Evolutionary conservation across 1,140 invertebrate genomes (phyloP).

Genomic region (Bicyclus anynana): DNA sequence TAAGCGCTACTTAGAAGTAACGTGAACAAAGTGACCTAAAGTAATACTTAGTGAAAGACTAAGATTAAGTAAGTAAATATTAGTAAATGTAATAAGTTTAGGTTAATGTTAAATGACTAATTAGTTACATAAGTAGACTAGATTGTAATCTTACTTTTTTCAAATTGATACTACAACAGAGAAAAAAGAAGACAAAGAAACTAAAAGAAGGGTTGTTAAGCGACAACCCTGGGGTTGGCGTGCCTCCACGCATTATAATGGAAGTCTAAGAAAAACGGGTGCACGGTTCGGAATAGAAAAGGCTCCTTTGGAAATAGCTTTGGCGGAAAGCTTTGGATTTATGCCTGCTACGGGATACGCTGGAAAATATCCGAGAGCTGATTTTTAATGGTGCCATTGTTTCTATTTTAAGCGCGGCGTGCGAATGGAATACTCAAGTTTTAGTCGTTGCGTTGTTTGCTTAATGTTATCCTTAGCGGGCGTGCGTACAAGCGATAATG

Average conservation of each 20-base stretch:
- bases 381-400: conserved; percentile 75
- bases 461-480: conserved; percentile 40
- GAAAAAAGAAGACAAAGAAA: too few relatives aligned
- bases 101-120: too few relatives aligned
- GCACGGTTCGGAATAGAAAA: conserved; percentile 74
- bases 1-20: too few relatives aligned
- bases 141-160: too few relatives aligned
- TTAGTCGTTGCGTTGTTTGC: conserved; percentile 47
- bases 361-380: conserved; percentile 71
- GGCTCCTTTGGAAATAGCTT: conserved; percentile 74
- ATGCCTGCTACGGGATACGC: conserved; percentile 69
- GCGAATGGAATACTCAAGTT: conserved; percentile 71
- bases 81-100: too few relatives aligned
- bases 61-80: too few relatives aligned
- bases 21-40: too few relatives aligned
- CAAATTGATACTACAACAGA: too few relatives aligned
- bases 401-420: conserved; percentile 74
- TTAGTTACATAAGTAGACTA: too few relatives aligned
- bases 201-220: neutral
- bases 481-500: conserved; percentile 40
- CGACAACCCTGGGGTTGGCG: conserved; percentile 21
- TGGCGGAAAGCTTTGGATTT: conserved; percentile 74
- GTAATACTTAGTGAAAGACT: too few relatives aligned
- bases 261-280: conserved; percentile 74
- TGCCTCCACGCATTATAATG: conserved; percentile 62